Base-by-base conservation (phyloP, 2,113 vertebrate genomes). In the Tympanuchus pallidicinctus region DNA sequence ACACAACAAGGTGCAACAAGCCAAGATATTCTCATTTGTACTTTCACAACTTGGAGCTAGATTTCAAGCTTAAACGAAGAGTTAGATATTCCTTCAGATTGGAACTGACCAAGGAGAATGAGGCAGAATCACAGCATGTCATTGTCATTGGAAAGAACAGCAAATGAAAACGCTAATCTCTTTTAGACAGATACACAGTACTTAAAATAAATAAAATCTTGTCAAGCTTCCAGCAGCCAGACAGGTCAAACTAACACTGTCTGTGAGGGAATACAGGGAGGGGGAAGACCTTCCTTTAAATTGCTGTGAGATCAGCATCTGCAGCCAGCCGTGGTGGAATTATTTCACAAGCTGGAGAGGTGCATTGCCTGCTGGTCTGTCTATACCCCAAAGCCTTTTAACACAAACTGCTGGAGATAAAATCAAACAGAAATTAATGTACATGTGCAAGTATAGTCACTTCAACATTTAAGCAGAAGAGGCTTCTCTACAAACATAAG, bases 1-100 rank as follows among this genome's bases (percentile, higher is more conserved):
- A 16, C 5, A 42, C 1, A 0, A 4, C 0, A 0, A 57, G 43
- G 34, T 47, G 18, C 52, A 28, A n/a, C 40, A 45, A 72, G 50
- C 38, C 43, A n/a, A 69, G 89, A 72, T 18, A 36, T 1, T 6
- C 59, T 79, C n/a, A 25, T 84, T 50, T 16, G 3, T 47, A 8
- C 10, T 65, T 21, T 10, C 4, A 0, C 45, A 57, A n/a, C 21
- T 77, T 2, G 0, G 17, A 47, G 6, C 25, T 82, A 28, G 38
- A 40, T 42, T 72, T 47, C 22, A 86, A 14, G 11, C 59, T 82
- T 54, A 21, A 70, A 65, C 61, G 6, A 27, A 60, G 14, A 14
- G 18, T 30, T 86, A 73, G n/a, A 1, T 45, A 43, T 11, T 56
- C 36, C 34, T 85, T 38, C 48, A 64, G 36, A 67, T 42, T 57